These are phyloP conservation scores for Resseliella maxima DNA, from an alignment of 2,888 invertebrate genomes.

Conservation along the genomic window DNA sequence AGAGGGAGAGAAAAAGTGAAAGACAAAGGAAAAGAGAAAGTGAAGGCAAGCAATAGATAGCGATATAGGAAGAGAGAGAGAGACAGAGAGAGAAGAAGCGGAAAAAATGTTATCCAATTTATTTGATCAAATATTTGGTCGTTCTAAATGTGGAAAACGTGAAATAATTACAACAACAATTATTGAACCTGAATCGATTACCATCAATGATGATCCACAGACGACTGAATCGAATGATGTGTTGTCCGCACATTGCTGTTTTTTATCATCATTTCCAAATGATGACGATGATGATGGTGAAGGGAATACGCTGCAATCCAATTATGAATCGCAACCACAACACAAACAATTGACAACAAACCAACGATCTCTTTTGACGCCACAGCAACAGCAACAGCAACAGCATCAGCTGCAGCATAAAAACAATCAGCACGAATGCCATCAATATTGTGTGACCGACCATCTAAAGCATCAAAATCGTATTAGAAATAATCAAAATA, in stretches of 20 bases:
- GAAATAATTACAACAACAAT: slow-evolving; percentile 46
- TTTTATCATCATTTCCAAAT: background rate
- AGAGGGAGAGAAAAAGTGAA: no score
- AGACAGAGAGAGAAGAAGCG: no score
- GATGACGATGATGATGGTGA: background rate
- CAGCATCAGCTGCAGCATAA: background rate
- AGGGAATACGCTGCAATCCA: background rate
- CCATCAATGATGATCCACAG: background rate
- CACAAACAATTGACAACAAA: slow-evolving; percentile 13
- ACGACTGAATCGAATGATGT: background rate
- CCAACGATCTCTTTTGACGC: background rate
- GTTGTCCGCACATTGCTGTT: background rate
- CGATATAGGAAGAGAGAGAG: no score
- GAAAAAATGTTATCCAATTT: slow-evolving; percentile 27
- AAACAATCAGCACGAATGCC: background rate
- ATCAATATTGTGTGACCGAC: background rate
- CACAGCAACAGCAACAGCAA: background rate
- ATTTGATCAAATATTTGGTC: slow-evolving; percentile 53
- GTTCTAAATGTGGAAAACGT: slow-evolving; percentile 21
- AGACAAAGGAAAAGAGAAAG: no score
- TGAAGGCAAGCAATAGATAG: no score
- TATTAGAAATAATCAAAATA: slow-evolving; percentile 27
- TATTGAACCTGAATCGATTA: background rate
- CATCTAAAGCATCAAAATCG: background rate
- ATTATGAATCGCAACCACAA: slow-evolving; percentile 3